Percentiles rank a stretch among this genome's conserved stretches.
phyloP scores from a whole-genome alignment of 2,797 vertebrate species.

The Chelmon rostratus region DNA sequence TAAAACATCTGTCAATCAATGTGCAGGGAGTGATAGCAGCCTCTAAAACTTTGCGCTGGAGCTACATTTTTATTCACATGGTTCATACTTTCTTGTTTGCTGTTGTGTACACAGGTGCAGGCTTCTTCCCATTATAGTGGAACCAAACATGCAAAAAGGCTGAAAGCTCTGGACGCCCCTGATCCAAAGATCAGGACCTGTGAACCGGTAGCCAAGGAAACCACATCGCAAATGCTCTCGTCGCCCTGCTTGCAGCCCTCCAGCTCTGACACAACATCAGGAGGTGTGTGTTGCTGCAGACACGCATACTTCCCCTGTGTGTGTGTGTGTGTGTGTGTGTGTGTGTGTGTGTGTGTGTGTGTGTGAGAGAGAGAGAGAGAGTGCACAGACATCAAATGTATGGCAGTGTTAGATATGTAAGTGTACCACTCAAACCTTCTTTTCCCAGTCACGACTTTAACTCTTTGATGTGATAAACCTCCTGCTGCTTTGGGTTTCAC shows the following conservation, averaged over 20 bases:
- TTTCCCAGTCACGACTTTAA: conserved; percentile 67
- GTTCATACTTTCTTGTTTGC: conserved; percentile 41
- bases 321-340: background rate
- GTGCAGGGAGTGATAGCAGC: background rate
- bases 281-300: conserved; percentile 67
- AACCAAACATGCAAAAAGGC: conserved; percentile 93
- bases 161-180: conserved; percentile 92
- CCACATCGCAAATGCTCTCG: conserved; percentile 85
- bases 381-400: conserved; percentile 27
- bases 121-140: conserved; percentile 93
- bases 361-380: background rate
- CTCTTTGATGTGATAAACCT: conserved; percentile 75
- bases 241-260: conserved; percentile 85
- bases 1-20: conserved; percentile 2
- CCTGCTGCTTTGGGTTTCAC: conserved; percentile 59
- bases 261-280: conserved; percentile 87
- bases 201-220: conserved; percentile 80
- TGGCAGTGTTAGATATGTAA: conserved; percentile 41
- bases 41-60: background rate
- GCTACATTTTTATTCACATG: conserved; percentile 8
- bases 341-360: conserved; percentile 11
- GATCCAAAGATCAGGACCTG: conserved; percentile 93
- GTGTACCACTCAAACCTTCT: conserved; percentile 38
- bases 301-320: conserved; percentile 17
- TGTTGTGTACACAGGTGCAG: conserved; percentile 87